Evolutionary conservation across 2,797 vertebrate genomes (phyloP), one percentile per base, ranked within the genome.

Genomic region (Epinephelus awoara): DNA sequence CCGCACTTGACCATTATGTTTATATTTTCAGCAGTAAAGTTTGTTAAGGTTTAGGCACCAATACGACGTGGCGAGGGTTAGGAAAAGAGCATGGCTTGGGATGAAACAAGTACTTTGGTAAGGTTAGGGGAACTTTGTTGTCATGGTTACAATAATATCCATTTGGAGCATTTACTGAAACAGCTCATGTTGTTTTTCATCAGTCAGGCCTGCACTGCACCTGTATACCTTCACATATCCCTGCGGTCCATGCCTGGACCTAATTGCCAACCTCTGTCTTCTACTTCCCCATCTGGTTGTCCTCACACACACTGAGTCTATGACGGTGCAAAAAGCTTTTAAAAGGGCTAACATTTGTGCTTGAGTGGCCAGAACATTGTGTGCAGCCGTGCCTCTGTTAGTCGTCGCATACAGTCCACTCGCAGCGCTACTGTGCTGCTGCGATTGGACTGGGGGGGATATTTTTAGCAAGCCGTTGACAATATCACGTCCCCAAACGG

Each of bases 351-450:
- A 82, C 77, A 80, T 83, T 95, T 91, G 85, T 91, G 90, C 93
- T 89, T 89, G 89, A 94, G 61, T 91, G 90, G 88, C 87, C 72
- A 88, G 92, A 90, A 93, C 91, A 93, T 89, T 72, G 59, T 79
- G 85, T 88, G 83, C 82, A 71, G 74, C 66, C 1, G 67, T 52
- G 69, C 73, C 19, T 80, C 82, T 72, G 40, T 80, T 61, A 67
- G 40, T 66, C 19, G 5, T 67, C 71, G 71, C 74, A 34, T 75
- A 77, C 40, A 63, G 75, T 85, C 89, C 75, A 54, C 81, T 78
- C 42, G 25, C 40, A 67, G 62, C 19, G 75, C 84, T 50, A 7
- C 76, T 62, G 82, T 12, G 69, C 74, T 51, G 58, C 78, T 75
- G 77, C 38, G 61, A 79, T 72, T 71, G 63, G 80, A 85, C 79